Evolutionary conservation across 2,888 invertebrate species (phyloP).

Genomic region (Sycophila texana): DNA sequence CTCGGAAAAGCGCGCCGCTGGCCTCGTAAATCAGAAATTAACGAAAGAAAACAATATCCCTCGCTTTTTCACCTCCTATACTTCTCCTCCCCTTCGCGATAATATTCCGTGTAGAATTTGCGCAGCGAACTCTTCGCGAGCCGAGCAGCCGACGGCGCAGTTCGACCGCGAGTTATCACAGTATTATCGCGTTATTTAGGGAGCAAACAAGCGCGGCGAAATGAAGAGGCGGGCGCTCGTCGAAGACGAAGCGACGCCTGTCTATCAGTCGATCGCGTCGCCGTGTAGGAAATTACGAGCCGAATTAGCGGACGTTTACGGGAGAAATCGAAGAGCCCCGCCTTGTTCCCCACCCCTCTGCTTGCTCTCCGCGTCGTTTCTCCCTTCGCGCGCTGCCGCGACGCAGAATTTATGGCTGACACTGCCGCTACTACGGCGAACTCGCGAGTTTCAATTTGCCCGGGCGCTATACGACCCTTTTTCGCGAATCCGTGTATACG

Average conservation of each 20-base stretch:
- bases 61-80: background rate
- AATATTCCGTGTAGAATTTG: background rate
- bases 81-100: background rate
- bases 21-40: too few species aligned
- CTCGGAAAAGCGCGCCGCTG: too few species aligned
- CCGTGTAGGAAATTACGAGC: constrained; percentile 56
- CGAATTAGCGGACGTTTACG: constrained; percentile 51
- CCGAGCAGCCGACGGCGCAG: constrained; percentile 10
- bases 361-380: background rate
- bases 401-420: constrained; percentile 35
- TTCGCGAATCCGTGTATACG: constrained; percentile 3
- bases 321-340: constrained; percentile 55
- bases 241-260: constrained; percentile 15
- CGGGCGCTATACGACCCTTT: constrained; percentile 2
- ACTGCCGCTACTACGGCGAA: constrained; percentile 1
- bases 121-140: background rate
- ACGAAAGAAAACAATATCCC: too few species aligned
- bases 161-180: constrained; percentile 27
- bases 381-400: constrained; percentile 1
- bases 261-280: constrained; percentile 40
- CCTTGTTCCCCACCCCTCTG: background rate
- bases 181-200: constrained; percentile 44
- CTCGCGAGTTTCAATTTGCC: constrained; percentile 33
- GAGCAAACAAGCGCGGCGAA: constrained; percentile 29
- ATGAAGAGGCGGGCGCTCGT: background rate